Evolutionary conservation across 2,113 vertebrate species (phyloP), one percentile per base, ranked within the genome.

Genomic region (Eidolon helvum): DNA sequence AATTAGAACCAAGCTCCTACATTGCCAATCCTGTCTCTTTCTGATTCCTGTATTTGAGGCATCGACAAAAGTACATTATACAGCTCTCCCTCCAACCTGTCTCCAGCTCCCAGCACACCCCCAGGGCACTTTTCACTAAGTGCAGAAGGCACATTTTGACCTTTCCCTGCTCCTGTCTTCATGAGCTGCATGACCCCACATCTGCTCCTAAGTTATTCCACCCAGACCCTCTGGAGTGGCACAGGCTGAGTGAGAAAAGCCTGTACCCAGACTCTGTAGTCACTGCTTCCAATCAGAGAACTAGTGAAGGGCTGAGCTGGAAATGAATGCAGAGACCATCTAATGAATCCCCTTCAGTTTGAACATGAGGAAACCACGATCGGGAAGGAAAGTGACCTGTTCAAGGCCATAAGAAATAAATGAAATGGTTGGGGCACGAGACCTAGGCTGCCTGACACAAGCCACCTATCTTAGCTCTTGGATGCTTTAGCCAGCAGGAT

Each of bases 361-460:
- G 26, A 61, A 91, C 24, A 66, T 1, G 48, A 19, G 2, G 18
- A 77, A 68, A 33, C 40, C 9, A 45, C 84, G 84, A 16, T 1
- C 30, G 26, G 5, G 16, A 18, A 18, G 40, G 10, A 8, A 11
- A 90, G 28, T 33, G 45, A 65, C 35, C 65, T 82, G 28, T 35
- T 3, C 4, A 15, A 77, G 33, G 12, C 1, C 6, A 33, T 12
- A 18, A 0, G 0, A 38, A 18, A 38, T 9, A 5, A 53, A 11
- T 12, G 40, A 53, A 18, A 30, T 30, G 9, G 16, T 24, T 59
- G 57, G n/a, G 57, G 22, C 21, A 4, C 9, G 30, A 24, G 24
- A 45, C 18, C 24, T 71, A 35, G 35, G 50, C 7, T 72, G 24
- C 61, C 53, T 9, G 7, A 65, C 59, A 2, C 7, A 4, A 30